These are phyloP conservation scores for Poecilia gillii DNA, from an alignment of 2,797 vertebrate genomes.

Conservation along the genomic window DNA sequence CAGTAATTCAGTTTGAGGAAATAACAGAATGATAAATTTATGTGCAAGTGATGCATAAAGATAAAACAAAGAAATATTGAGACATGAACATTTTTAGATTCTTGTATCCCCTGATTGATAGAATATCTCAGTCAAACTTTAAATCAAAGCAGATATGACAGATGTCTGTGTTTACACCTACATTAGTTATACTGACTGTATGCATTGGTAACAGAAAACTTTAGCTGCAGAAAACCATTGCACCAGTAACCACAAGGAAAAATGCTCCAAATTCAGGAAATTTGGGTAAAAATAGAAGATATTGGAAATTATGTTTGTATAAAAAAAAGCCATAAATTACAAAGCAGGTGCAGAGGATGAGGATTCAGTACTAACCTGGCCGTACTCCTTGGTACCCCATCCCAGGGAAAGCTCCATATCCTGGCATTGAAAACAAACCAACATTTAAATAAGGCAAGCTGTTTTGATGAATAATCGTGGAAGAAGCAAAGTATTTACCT, in stretches of 20 bases:
- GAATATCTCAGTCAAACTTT: not conserved
- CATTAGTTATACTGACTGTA: not conserved
- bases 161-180: not conserved
- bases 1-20: not conserved
- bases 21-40: not conserved
- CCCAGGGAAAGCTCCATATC: constrained; percentile 69
- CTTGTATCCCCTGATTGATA: not conserved
- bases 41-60: not conserved
- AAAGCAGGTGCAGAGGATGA: not conserved
- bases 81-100: not conserved
- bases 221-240: not conserved
- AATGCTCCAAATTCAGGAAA: not conserved
- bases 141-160: not conserved
- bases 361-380: constrained; percentile 68
- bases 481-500: constrained; percentile 53
- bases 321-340: not conserved
- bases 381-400: constrained; percentile 58
- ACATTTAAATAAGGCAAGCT: constrained; percentile 29
- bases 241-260: not conserved
- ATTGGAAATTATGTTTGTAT: not conserved
- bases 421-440: constrained; percentile 63
- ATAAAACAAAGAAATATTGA: not conserved
- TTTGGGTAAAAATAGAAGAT: not conserved
- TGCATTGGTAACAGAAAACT: not conserved
- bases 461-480: not conserved